These are phyloP conservation scores for Yoshiicerus persimilis DNA, from an alignment of 1,140 invertebrate species.

Conservation along the genomic window DNA sequence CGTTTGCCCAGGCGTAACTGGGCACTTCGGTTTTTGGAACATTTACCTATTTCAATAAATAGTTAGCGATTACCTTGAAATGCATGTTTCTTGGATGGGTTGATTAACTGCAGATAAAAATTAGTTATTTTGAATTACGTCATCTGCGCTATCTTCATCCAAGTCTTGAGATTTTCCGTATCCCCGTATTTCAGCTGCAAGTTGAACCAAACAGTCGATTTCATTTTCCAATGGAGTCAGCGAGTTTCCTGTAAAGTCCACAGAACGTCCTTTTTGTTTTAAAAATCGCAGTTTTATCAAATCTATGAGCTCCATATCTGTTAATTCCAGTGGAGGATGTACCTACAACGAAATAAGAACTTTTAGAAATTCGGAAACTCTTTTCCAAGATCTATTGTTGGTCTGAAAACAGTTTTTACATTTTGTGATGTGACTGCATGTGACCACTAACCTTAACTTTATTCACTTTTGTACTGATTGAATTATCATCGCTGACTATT, in stretches of 20 bases:
- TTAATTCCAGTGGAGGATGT: not conserved
- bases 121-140: not conserved
- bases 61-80: not conserved
- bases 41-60: not conserved
- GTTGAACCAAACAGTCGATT: not conserved
- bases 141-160: not conserved
- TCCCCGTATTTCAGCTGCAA: not conserved
- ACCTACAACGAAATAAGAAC: too few species aligned
- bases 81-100: too few species aligned
- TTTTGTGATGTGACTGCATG: too few species aligned
- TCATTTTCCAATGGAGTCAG: not conserved
- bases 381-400: too few species aligned
- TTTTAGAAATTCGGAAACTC: too few species aligned
- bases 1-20: not conserved
- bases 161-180: not conserved
- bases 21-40: not conserved
- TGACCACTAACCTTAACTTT: too few species aligned
- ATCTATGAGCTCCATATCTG: not conserved
- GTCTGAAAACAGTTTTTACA: too few species aligned
- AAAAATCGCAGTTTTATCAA: not conserved
- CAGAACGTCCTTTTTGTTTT: too few species aligned
- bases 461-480: too few species aligned
- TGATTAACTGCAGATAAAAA: too few species aligned
- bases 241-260: not conserved
- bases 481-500: too few species aligned